phyloP scores from a whole-genome alignment of 2,888 invertebrate genomes.

The Allophyes oxyacanthae region DNA sequence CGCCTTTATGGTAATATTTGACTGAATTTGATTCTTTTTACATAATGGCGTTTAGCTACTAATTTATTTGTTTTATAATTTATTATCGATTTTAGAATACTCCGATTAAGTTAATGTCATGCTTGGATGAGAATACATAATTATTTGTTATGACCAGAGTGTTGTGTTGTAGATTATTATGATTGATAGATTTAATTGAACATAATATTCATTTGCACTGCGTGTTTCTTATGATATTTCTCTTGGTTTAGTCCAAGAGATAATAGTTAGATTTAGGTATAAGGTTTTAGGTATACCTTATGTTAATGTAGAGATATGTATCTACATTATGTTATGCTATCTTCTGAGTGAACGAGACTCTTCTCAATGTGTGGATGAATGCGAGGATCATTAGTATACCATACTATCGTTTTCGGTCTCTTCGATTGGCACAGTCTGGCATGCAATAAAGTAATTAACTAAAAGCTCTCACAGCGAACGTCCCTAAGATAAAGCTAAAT shows the following conservation, averaged over 20 bases:
- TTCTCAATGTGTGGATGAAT: conserved; percentile 20
- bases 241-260: conserved; percentile 16
- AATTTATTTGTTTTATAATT: no score
- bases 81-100: no score
- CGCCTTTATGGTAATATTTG: no score
- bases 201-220: conserved; percentile 20
- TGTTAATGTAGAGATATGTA: no score
- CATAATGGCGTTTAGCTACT: no score
- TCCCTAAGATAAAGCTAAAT: conserved; percentile 9
- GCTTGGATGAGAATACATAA: not conserved
- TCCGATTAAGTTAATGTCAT: not conserved
- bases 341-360: not conserved
- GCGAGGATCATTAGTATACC: conserved; percentile 35
- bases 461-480: conserved; percentile 30
- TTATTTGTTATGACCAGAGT: conserved; percentile 20
- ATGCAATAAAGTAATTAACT: conserved; percentile 61
- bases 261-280: conserved; percentile 20
- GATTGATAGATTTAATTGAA: conserved; percentile 17
- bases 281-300: not conserved
- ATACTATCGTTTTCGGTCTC: conserved; percentile 5
- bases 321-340: no score
- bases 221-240: conserved; percentile 46
- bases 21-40: no score
- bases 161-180: conserved; percentile 25
- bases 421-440: conserved; percentile 36